A percentile compares a stretch with the other conserved stretches of the same genome.
Conservation (phyloP, 2,797 vertebrate genomes). For the Silurus aristotelis region DNA sequence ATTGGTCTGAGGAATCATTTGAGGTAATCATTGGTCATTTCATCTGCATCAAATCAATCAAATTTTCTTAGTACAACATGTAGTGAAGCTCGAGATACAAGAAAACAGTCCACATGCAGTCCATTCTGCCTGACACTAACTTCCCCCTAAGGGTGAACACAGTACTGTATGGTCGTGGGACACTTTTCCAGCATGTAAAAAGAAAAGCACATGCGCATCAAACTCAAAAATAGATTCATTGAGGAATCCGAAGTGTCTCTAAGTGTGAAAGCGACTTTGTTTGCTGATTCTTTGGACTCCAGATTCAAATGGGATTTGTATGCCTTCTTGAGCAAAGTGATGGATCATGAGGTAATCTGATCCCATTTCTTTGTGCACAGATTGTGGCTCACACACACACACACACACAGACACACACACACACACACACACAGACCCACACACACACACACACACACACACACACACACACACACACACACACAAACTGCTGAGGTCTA, state of each 20-base stretch:
- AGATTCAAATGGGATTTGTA: slow-evolving; percentile 31
- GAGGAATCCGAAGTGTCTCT: slow-evolving; percentile 2
- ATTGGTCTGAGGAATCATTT: no score
- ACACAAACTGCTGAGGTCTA: slow-evolving; percentile 6
- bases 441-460: slow-evolving; percentile 18
- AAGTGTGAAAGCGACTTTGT: background rate
- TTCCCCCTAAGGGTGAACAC: slow-evolving; percentile 6
- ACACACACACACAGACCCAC: slow-evolving; percentile 12
- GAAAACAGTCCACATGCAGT: background rate
- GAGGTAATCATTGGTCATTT: no score
- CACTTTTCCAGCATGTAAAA: background rate
- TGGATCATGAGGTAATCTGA: slow-evolving; percentile 44
- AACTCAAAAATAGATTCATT: slow-evolving; percentile 18
- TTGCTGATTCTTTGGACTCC: slow-evolving; percentile 13
- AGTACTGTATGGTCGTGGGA: slow-evolving; percentile 1
- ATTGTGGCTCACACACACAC: slow-evolving; percentile 8
- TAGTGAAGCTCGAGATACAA: no score
- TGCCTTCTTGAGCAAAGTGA: slow-evolving; percentile 30
- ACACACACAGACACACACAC: slow-evolving; percentile 15
- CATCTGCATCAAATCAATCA: no score
- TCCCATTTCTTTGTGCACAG: slow-evolving; percentile 34
- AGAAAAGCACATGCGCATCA: slow-evolving; percentile 18
- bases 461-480: slow-evolving; percentile 13
- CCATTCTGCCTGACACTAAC: background rate
- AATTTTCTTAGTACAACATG: no score